phyloP scores from a whole-genome alignment of 92 coral and sea anemone species.

The Blastomussa wellsi region DNA sequence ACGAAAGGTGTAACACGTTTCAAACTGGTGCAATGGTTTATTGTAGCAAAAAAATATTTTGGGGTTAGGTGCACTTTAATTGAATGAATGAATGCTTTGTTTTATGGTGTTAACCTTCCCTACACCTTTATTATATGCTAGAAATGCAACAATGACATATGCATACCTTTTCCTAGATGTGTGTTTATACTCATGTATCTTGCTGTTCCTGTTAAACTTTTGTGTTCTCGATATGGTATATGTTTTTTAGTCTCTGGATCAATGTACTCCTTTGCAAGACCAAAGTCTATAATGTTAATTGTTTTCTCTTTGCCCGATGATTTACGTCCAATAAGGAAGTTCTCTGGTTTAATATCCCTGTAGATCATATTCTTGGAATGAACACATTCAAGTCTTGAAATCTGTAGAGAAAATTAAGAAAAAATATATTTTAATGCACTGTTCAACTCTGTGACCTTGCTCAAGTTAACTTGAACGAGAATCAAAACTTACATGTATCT shows the following conservation, averaged over 20 bases:
- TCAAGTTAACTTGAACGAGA: background rate
- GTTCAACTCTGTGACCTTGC: too few species aligned
- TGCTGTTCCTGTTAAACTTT: slow-evolving; percentile 99
- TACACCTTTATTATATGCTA: background rate
- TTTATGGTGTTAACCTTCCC: background rate
- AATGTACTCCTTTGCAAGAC: slow-evolving; percentile 98
- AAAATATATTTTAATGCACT: background rate
- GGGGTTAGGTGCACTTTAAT: too few species aligned
- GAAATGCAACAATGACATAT: too few species aligned
- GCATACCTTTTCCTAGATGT: slow-evolving; percentile 96
- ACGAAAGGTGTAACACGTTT: too few species aligned
- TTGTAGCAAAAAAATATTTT: too few species aligned
- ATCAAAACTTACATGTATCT: background rate
- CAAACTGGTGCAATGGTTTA: too few species aligned
- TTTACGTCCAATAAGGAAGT: slow-evolving; percentile 96
- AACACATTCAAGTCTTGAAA: slow-evolving; percentile 93
- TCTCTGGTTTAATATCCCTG: slow-evolving; percentile 98
- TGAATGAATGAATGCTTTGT: background rate
- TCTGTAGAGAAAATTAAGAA: slow-evolving; percentile 51
- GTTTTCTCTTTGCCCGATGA: slow-evolving; percentile 92
- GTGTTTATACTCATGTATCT: slow-evolving; percentile 99
- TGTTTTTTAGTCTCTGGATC: slow-evolving; percentile 99
- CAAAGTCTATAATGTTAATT: slow-evolving; percentile 99
- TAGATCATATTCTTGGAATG: slow-evolving; percentile 99
- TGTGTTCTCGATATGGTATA: slow-evolving; percentile 97